phyloP scores from a whole-genome alignment of 2,888 invertebrate species.

The Phaonia tiefii region DNA sequence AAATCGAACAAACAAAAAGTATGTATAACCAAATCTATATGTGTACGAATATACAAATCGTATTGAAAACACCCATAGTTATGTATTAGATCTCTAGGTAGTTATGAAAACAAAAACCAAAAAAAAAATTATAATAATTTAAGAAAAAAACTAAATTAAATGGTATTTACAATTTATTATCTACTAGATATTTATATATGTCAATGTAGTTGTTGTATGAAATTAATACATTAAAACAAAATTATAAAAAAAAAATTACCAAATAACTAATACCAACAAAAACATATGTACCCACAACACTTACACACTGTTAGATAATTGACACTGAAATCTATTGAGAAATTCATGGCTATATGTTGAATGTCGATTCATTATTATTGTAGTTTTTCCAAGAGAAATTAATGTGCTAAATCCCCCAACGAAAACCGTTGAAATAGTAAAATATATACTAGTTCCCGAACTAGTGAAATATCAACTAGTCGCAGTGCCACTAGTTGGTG shows the following conservation, averaged over 20 bases:
- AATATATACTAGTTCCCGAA: too few species aligned
- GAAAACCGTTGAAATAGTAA: too few species aligned
- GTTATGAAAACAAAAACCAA: background rate
- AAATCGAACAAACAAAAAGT: conserved; percentile 27
- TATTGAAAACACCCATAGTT: background rate
- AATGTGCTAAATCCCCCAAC: too few species aligned
- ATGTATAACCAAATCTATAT: too few species aligned
- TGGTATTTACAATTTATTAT: conserved; percentile 53
- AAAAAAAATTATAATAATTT: background rate
- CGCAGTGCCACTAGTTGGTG: too few species aligned
- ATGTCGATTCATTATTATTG: background rate
- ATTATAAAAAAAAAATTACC: conserved; percentile 17
- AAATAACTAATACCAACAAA: conserved; percentile 28
- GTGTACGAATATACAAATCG: background rate
- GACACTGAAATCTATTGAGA: conserved; percentile 14
- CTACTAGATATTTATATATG: conserved; percentile 53
- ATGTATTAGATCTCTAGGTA: background rate
- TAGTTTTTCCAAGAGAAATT: too few species aligned
- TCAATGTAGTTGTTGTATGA: conserved; percentile 61
- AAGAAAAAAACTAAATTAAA: conserved; percentile 8
- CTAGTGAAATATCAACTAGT: too few species aligned
- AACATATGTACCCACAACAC: conserved; percentile 8
- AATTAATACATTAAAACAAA: conserved; percentile 4
- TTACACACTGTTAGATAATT: background rate
- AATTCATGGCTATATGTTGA: too few species aligned